Conservation (phyloP, 1,140 invertebrate species). For the Drosophila trapezifrons region DNA sequence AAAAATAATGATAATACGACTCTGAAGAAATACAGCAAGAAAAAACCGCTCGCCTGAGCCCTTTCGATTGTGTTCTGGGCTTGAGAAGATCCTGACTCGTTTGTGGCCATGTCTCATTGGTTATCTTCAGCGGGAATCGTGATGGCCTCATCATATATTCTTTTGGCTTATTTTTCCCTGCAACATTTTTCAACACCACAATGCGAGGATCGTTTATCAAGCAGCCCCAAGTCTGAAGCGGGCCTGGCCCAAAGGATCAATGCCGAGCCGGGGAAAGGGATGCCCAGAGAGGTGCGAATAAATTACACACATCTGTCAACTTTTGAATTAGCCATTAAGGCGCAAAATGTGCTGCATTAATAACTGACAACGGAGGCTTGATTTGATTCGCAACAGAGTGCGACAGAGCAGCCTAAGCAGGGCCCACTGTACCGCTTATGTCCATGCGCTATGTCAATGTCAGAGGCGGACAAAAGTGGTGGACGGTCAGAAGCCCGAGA, state of each 20-base stretch:
- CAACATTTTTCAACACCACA: conserved; percentile 80
- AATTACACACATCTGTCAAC: conserved; percentile 84
- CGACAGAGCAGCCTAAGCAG: neutral
- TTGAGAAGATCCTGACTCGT: conserved; percentile 6
- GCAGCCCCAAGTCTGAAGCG: conserved; percentile 20
- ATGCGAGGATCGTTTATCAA: conserved; percentile 73
- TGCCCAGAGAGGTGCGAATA: conserved; percentile 59
- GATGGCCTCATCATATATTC: conserved; percentile 78
- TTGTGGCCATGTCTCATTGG: conserved; percentile 25
- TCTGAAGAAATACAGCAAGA: neutral
- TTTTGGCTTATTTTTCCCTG: conserved; percentile 28
- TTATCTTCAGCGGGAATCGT: conserved; percentile 66
- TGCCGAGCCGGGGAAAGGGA: conserved; percentile 18
- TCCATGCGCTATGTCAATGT: conserved; percentile 82
- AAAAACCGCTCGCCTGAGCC: neutral
- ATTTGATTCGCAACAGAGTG: conserved; percentile 74
- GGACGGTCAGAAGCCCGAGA: conserved; percentile 35
- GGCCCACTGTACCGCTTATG: conserved; percentile 49
- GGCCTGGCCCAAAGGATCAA: conserved; percentile 38
- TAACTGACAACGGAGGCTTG: conserved; percentile 76
- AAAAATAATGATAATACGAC: no score
- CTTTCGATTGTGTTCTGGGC: neutral
- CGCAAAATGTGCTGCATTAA: conserved; percentile 84
- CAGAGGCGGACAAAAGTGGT: conserved; percentile 76
- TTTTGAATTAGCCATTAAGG: conserved; percentile 84